Conservation (phyloP, 2,113 vertebrate genomes). For the Struthidea cinerea region DNA sequence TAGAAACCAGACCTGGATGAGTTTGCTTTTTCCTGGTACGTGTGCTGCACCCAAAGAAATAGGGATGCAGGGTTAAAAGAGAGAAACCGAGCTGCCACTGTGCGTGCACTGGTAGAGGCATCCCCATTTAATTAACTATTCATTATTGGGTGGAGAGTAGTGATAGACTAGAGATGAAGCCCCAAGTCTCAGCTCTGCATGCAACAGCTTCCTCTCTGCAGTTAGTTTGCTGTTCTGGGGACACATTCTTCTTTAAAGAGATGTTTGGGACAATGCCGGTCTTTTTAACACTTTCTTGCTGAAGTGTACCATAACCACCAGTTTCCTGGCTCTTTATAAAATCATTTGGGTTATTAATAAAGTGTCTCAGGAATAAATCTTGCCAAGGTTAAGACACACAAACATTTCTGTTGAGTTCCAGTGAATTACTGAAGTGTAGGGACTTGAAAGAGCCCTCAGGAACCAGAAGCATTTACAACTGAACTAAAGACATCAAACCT, state of each 20-base stretch:
- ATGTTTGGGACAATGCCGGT: background rate
- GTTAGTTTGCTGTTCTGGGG: background rate
- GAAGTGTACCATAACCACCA: background rate
- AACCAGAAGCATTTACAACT: background rate
- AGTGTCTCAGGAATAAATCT: background rate
- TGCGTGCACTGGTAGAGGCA: background rate
- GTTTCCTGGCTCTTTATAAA: background rate
- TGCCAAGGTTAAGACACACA: background rate
- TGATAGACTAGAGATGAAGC: background rate
- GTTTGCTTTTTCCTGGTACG: background rate
- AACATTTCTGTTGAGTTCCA: background rate
- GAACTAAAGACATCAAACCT: background rate
- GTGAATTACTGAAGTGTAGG: background rate
- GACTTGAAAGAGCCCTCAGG: background rate
- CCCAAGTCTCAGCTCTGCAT: background rate
- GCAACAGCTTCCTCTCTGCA: background rate
- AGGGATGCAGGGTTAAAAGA: background rate
- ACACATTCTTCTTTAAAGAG: background rate
- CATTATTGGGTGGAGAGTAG: rapidly evolving
- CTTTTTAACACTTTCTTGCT: background rate
- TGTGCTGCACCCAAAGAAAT: background rate
- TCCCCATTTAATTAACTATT: background rate
- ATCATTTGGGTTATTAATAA: background rate
- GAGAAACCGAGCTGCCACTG: background rate
- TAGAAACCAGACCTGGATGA: rapidly evolving